These are phyloP conservation scores for Lasius fuliginosus DNA, from an alignment of 2,888 invertebrate species.

Conservation along the genomic window DNA sequence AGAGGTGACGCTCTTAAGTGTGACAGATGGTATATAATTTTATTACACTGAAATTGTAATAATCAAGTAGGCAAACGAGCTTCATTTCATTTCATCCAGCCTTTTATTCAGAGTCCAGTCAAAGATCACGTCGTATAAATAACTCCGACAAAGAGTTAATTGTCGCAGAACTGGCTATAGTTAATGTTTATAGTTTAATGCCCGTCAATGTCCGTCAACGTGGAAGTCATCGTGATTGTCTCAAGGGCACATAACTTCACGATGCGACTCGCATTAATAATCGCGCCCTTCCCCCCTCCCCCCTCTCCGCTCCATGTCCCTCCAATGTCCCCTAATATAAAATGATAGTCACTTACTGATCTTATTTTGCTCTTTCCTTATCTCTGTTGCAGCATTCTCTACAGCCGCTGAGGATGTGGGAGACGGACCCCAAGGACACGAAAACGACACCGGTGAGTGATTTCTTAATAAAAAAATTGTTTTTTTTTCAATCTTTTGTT, in stretches of 20 bases:
- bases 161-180: slow-evolving; percentile 2
- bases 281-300: slow-evolving; percentile 25
- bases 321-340: slow-evolving; percentile 14
- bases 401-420: slow-evolving; percentile 82
- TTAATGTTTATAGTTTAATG: slow-evolving; percentile 52
- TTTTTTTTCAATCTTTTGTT: slow-evolving; percentile 3
- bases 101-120: background rate
- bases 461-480: slow-evolving; percentile 11
- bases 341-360: slow-evolving; percentile 19
- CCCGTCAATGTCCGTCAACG: slow-evolving; percentile 58
- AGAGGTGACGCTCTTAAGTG: background rate
- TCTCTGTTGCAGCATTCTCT: slow-evolving; percentile 81
- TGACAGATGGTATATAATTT: background rate
- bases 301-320: background rate
- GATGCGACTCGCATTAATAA: slow-evolving; percentile 70
- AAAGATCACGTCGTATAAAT: slow-evolving; percentile 26
- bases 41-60: background rate
- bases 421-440: slow-evolving; percentile 79
- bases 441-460: slow-evolving; percentile 83
- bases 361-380: slow-evolving; percentile 58
- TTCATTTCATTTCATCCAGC: slow-evolving; percentile 15
- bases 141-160: slow-evolving; percentile 42
- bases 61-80: slow-evolving; percentile 3
- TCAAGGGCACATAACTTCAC: slow-evolving; percentile 71
- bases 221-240: slow-evolving; percentile 67